Percentiles rank a stretch among this genome's conserved stretches.
Evolutionary conservation across 1,140 invertebrate genomes (phyloP).

Genomic region (Yoshiicerus persimilis): DNA sequence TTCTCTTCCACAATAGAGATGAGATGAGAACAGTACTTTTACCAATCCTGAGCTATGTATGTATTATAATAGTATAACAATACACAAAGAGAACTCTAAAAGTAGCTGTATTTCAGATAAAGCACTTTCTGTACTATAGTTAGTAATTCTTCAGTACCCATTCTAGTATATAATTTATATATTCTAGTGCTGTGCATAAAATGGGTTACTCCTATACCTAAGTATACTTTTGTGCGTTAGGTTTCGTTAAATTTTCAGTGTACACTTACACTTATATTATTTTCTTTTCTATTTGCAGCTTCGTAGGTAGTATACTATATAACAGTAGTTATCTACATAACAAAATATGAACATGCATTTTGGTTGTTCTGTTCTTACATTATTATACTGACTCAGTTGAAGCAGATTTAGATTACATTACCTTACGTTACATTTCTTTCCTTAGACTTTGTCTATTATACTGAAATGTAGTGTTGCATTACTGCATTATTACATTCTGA

Average conservation of each 20-base stretch:
- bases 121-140: not conserved
- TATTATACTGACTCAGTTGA: not conserved
- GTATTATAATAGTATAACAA: not conserved
- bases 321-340: not conserved
- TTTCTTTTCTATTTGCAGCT: too few relatives aligned
- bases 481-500: not conserved
- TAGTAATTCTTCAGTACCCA: not conserved
- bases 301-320: not conserved
- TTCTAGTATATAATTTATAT: not conserved
- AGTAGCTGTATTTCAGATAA: not conserved
- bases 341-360: not conserved
- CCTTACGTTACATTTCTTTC: not conserved
- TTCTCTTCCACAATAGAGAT: not conserved
- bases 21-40: conserved; percentile 6
- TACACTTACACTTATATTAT: too few relatives aligned
- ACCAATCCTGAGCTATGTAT: not conserved
- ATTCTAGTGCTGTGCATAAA: not conserved
- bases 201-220: not conserved
- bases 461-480: not conserved
- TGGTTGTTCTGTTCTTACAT: not conserved
- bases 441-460: not conserved
- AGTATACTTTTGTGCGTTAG: not conserved
- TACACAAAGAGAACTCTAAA: too few relatives aligned
- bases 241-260: not conserved
- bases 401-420: conserved; percentile 8